These are phyloP conservation scores for Plecotus auritus DNA, from an alignment of 2,113 vertebrate genomes.

Conservation along the genomic window DNA sequence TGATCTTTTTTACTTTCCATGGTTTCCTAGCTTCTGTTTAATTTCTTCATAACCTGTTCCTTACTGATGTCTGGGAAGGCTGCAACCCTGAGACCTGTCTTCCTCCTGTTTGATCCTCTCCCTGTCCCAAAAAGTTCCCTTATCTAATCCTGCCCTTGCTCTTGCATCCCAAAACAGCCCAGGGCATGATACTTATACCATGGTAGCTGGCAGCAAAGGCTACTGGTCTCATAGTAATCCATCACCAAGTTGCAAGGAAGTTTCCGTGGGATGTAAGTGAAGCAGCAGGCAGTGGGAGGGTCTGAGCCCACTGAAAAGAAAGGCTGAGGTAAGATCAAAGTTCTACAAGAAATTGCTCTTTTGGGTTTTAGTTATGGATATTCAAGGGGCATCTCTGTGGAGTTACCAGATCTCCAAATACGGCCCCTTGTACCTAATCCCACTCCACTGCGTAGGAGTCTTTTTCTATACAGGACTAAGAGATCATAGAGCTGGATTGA, in stretches of 20 bases:
- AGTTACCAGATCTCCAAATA: background rate
- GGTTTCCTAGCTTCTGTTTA: background rate
- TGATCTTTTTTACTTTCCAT: background rate
- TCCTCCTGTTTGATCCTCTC: no score
- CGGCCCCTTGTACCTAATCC: background rate
- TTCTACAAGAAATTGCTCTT: background rate
- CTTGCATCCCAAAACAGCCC: accelerated
- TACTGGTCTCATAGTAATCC: constrained; percentile 80
- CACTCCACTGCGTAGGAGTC: background rate
- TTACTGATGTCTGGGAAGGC: background rate
- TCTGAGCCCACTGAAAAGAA: constrained; percentile 74
- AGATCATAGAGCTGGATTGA: background rate
- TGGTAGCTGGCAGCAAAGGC: constrained; percentile 73
- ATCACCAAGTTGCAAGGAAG: constrained; percentile 58
- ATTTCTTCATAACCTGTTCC: background rate
- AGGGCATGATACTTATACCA: constrained; percentile 77
- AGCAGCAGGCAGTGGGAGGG: constrained; percentile 80
- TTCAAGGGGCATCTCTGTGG: background rate
- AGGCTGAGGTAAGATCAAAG: background rate
- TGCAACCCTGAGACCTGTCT: background rate
- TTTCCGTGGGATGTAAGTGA: constrained; percentile 60
- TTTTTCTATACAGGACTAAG: background rate
- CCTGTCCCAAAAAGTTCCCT: background rate
- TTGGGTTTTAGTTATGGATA: background rate
- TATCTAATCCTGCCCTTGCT: background rate